Base-by-base conservation (phyloP, 2,113 vertebrate genomes). In the Nicator chloris region DNA sequence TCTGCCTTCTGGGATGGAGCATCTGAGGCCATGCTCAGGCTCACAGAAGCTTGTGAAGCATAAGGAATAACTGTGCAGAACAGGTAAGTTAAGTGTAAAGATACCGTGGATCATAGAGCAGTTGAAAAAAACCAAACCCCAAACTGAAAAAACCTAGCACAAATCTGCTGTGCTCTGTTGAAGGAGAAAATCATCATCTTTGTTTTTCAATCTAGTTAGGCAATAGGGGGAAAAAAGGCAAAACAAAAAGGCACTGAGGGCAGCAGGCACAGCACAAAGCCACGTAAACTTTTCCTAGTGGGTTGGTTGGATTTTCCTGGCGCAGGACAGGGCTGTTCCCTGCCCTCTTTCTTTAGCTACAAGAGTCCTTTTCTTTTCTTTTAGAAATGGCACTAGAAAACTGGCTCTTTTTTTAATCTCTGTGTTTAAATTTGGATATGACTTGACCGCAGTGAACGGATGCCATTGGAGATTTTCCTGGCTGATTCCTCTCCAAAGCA, bases 301-400 rank as follows among this genome's bases (percentile, higher is more conserved):
- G 11, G 21, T 33, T 82, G 57, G 37, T 31, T 91, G 63, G 37
- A 91, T 89, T 87, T 92, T 90, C 86, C 85, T 95, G 91, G 64
- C n/a, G 0, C 57, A 24, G 73, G 82, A 45, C 0, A 0, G 44
- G 42, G 35, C 65, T 4, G 31, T 68, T 92, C 64, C 66, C 59
- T 87, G 47, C 4, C 1, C 50, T 63, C 5, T 61, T 91, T 64
- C 78, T 82, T 91, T 37, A 54, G 33, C 45, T 61, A 92, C 75
- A 94, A 88, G 95, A 71, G 50, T 82, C 40, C 75, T 94, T 91
- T 92, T 91, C 37, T 95, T 88, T 90, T 80, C 85, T 91, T 59
- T 65, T 27, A 37, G 51, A 91, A 90, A 51, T 79, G 66, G 68
- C 69, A 87, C 30, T 92, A 49, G 45, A 69, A 86, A 91, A 90